Evolutionary conservation across 2,797 vertebrate genomes (phyloP), one percentile per base, ranked within the genome.

Genomic region (Micromesistius poutassou): DNA sequence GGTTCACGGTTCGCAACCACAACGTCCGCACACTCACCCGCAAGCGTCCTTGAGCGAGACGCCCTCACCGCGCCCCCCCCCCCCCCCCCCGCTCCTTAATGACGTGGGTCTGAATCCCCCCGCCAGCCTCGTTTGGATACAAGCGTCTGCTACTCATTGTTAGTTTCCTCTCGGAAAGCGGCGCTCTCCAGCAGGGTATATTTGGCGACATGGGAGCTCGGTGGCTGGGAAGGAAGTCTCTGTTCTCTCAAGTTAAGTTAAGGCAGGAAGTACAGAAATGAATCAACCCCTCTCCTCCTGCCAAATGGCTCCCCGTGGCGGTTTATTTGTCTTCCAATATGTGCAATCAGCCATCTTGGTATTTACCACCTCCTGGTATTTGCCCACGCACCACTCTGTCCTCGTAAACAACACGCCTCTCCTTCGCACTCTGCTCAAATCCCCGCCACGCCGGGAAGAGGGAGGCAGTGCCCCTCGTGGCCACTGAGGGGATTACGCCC

Each of bases 281-380:
- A 46, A 46, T 46, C 42, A 46, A 46, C 42, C 42, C 13, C 42
- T 13, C 42, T 46, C 42, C 16, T 46, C 42, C 42, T 85, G 81
- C 87, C 83, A 82, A 83, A 77, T 71, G 46, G 74, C 76, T 79
- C 77, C 74, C 74, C 77, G 79, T 84, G 85, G 82, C 40, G 81
- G 81, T 87, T 90, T 91, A 83, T 91, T 91, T 91, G 85, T 87
- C 83, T 77, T 86, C 75, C 73, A 77, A 2, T 83, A 82, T 84
- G 77, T 33, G 83, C 87, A 90, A 92, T 93, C 89, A 91, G 83
- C 73, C 85, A 81, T 77, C 83, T 85, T 78, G 87, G 88, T 84
- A 83, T 87, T 77, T 93, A 19, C 42, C 42, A 46, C 42, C 42
- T 46, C 42, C 42, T 46, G 89, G 88, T 92, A 92, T 93, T 93